phyloP scores from a whole-genome alignment of 2,113 vertebrate species.

The Mormyrus iriodes region DNA sequence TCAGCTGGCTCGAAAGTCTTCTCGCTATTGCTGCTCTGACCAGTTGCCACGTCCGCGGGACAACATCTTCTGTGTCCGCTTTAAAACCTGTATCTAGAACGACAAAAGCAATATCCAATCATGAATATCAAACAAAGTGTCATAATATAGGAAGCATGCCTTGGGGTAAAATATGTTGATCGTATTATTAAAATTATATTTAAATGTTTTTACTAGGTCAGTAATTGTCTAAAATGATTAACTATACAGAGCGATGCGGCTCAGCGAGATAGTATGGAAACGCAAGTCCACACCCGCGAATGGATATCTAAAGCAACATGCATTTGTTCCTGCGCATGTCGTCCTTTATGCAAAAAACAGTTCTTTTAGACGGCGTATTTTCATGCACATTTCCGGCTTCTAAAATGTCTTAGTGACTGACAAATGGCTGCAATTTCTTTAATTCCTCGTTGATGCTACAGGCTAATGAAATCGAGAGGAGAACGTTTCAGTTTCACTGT shows the following conservation, averaged over 20 bases:
- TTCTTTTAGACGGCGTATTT: background rate
- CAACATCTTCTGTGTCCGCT: conserved; percentile 18
- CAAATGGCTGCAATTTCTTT: background rate
- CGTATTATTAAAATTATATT: too few relatives aligned
- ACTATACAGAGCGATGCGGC: background rate
- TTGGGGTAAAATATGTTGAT: background rate
- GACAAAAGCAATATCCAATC: background rate
- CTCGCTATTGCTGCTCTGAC: background rate
- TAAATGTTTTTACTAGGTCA: background rate
- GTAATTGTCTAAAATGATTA: background rate
- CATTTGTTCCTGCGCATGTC: background rate
- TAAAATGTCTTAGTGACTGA: background rate
- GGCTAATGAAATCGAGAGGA: background rate
- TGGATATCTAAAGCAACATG: background rate
- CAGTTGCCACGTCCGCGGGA: background rate
- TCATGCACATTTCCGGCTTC: background rate
- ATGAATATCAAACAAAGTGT: background rate
- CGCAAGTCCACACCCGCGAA: background rate
- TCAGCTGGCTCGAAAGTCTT: too few relatives aligned
- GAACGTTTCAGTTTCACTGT: background rate
- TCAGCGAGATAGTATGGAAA: background rate
- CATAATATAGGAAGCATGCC: background rate
- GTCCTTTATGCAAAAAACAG: background rate
- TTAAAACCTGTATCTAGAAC: background rate
- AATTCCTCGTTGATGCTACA: background rate